Evolutionary conservation across 2,797 vertebrate species (phyloP), one percentile per base, ranked within the genome.

Genomic region (Zenarchopterus dispar): DNA sequence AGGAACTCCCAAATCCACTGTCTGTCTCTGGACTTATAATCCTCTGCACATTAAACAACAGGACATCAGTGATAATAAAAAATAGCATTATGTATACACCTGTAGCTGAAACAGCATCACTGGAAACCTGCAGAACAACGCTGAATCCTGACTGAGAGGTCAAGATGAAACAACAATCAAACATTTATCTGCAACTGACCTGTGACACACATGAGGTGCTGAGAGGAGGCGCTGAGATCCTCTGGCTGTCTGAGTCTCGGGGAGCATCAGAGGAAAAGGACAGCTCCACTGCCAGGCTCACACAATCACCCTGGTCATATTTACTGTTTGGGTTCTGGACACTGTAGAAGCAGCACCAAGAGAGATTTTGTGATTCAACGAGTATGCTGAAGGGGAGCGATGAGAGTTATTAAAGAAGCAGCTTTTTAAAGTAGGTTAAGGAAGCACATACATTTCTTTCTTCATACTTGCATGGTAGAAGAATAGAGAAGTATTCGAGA

Each of bases 21-120:
- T 89, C 89, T 42, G 89, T 86, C 73, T 93, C 90, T 5, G 86
- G 82, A 72, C 82, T 92, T 58, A 89, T 71, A 45, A 87, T 77
- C 60, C 82, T 88, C 92, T 93, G 81, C 31, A 68, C 3, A 17
- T n/a, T 48, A 70, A 23, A 49, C n/a, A 33, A 56, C 26, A 47
- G 13, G 21, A 49, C 19, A 58, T 36, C 24, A 0, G 19, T 0
- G 56, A 43, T 17, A 23, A 17, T 31, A 36, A 13, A 54, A 5
- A 1, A 33, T 5, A 6, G 7, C 16, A 62, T 28, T n/a, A 48
- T 15, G 36, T 39, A 39, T 39, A 13, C 10, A 1, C n/a, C 16
- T 59, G 31, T 56, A 56, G 49, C 5, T 22, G 59, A 21, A 49
- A 49, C 11, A 48, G 2, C 6, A 50, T 11, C 22, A 21, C 7